A percentile compares a stretch with the other conserved stretches of the same genome.
These are phyloP conservation scores for Myripristis jacobus DNA, from an alignment of 2,797 vertebrate genomes.

Conservation along the genomic window DNA sequence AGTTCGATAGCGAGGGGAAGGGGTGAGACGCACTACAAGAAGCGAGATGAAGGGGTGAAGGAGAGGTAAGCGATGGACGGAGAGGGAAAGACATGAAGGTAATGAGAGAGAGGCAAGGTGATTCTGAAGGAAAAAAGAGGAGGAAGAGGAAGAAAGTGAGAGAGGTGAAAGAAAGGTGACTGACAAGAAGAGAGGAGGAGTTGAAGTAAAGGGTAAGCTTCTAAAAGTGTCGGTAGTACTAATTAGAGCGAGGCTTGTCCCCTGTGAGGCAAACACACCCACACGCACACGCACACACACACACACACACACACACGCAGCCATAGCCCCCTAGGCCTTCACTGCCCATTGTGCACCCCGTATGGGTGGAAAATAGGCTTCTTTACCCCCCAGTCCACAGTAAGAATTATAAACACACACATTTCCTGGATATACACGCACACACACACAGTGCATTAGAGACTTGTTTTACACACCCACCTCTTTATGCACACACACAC, in stretches of 20 bases:
- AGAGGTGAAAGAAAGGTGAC: constrained; percentile 55
- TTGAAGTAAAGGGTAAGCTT: constrained; percentile 72
- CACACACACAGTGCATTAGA: no score
- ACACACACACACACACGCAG: constrained; percentile 44
- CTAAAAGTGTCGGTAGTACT: constrained; percentile 55
- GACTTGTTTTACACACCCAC: no score
- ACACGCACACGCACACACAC: constrained; percentile 53
- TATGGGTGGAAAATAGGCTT: constrained; percentile 51
- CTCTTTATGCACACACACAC: background rate
- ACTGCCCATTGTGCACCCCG: constrained; percentile 44
- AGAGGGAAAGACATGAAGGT: constrained; percentile 25
- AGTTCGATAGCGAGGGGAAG: constrained; percentile 31
- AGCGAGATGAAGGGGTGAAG: constrained; percentile 43
- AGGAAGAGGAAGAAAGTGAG: constrained; percentile 23
- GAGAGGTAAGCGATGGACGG: constrained; percentile 26
- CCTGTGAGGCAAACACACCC: constrained; percentile 45
- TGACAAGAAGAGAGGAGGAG: constrained; percentile 39
- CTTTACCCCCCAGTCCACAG: constrained; percentile 39
- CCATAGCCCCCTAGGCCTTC: constrained; percentile 40
- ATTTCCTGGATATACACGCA: background rate
- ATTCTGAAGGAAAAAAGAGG: constrained; percentile 13
- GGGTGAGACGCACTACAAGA: background rate
- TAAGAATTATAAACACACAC: constrained; percentile 42
- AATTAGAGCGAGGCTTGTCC: constrained; percentile 70
- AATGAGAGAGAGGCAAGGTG: constrained; percentile 34